Conservation (phyloP, 2,797 vertebrate species). For the Champsocephalus gunnari region DNA sequence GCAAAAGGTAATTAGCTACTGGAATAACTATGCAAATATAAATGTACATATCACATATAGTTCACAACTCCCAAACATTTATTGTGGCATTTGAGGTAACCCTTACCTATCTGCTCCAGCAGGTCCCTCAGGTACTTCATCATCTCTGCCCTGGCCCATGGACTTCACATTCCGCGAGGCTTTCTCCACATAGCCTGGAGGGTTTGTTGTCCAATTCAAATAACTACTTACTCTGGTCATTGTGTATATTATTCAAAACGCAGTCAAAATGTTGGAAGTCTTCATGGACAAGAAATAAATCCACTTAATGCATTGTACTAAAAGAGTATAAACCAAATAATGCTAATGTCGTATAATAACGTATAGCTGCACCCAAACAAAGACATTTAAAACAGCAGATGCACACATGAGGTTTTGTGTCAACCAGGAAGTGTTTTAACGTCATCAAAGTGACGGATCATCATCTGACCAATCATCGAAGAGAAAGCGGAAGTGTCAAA, state of each 20-base stretch:
- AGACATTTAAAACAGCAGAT: rapidly evolving
- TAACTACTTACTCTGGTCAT: constrained; percentile 18
- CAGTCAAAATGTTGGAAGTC: rapidly evolving
- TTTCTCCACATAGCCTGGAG: constrained; percentile 22
- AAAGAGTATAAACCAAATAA: background rate
- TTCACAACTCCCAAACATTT: too few species aligned
- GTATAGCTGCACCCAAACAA: background rate
- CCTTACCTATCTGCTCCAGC: constrained; percentile 54
- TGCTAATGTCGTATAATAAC: rapidly evolving
- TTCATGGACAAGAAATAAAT: background rate
- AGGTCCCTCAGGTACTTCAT: background rate
- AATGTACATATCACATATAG: too few species aligned
- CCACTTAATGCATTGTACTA: background rate
- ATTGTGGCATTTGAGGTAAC: background rate
- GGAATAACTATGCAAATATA: too few species aligned
- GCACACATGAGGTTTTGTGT: rapidly evolving
- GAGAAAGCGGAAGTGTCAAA: rapidly evolving
- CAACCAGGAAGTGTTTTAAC: constrained; percentile 52
- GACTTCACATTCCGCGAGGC: constrained; percentile 34
- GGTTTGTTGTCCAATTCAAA: rapidly evolving
- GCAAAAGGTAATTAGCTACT: too few species aligned
- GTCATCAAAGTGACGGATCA: background rate
- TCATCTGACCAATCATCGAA: constrained; percentile 51
- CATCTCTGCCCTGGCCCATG: background rate
- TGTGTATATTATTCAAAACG: background rate